Conservation (phyloP, 2,888 invertebrate genomes). For the Therioaphis trifolii region DNA sequence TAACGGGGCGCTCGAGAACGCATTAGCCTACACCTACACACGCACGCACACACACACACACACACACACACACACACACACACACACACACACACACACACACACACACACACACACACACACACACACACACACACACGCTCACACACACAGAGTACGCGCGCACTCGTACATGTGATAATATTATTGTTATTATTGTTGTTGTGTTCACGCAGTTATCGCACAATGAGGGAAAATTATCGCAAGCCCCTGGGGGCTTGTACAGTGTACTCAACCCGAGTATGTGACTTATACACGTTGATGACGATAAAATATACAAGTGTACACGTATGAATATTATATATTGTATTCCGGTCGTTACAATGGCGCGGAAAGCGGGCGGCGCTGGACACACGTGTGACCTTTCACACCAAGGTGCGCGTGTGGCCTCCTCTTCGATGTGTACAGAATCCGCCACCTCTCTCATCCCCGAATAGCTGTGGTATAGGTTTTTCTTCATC, state of each 20-base stretch:
- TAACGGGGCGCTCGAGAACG: neutral
- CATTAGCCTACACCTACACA: neutral
- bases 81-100: too few species aligned
- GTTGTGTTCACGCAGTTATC: neutral
- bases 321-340: too few species aligned
- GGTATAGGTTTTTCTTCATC: neutral
- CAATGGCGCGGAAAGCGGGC: conserved; percentile 32
- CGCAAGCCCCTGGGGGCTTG: conserved; percentile 27
- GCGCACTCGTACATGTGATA: too few species aligned
- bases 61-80: too few species aligned
- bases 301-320: too few species aligned
- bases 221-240: conserved; percentile 31
- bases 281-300: too few species aligned
- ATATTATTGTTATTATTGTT: conserved; percentile 17
- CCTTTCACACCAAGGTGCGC: conserved; percentile 42
- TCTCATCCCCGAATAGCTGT: neutral
- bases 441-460: neutral
- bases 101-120: too few species aligned
- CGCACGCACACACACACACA: too few species aligned
- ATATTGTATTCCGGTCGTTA: neutral
- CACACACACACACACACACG: too few species aligned
- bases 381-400: neutral
- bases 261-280: neutral
- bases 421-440: conserved; percentile 42
- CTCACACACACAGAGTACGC: neutral